A percentile compares a stretch with the other conserved stretches of the same genome.
phyloP scores from a whole-genome alignment of 1,140 invertebrate genomes.

The Galleria mellonella region DNA sequence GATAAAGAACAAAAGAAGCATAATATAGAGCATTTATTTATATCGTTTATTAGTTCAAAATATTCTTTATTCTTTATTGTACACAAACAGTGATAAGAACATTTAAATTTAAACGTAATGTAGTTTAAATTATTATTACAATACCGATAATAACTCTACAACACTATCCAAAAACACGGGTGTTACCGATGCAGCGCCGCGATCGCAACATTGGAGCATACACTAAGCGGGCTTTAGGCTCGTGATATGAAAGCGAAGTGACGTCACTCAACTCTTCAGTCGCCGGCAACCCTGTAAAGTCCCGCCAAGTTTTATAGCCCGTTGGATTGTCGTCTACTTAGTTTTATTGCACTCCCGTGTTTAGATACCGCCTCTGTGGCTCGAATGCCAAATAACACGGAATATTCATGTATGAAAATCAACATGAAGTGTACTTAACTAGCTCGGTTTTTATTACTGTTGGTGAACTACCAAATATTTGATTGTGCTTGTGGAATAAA shows the following conservation, averaged over 20 bases:
- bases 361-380: conserved; percentile 37
- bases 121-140: too few species aligned
- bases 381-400: conserved; percentile 45
- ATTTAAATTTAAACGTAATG: too few species aligned
- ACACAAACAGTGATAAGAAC: too few species aligned
- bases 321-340: conserved; percentile 59
- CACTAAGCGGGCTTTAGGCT: conserved; percentile 45
- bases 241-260: conserved; percentile 68
- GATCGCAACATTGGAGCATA: conserved; percentile 10
- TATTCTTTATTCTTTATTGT: too few species aligned
- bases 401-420: conserved; percentile 63
- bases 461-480: conserved; percentile 24
- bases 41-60: too few species aligned
- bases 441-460: conserved; percentile 38
- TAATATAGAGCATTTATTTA: too few species aligned
- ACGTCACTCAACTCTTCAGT: conserved; percentile 44
- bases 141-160: not conserved
- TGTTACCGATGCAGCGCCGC: conserved; percentile 9
- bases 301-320: conserved; percentile 53
- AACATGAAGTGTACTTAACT: conserved; percentile 14
- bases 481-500: conserved; percentile 4
- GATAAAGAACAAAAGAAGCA: too few species aligned
- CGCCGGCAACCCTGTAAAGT: conserved; percentile 30
- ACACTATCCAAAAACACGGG: not conserved
- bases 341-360: conserved; percentile 64